A percentile compares a stretch with the other conserved stretches of the same genome.
Conservation (phyloP, 2,113 vertebrate genomes). For the Lepisosteus osseus region DNA sequence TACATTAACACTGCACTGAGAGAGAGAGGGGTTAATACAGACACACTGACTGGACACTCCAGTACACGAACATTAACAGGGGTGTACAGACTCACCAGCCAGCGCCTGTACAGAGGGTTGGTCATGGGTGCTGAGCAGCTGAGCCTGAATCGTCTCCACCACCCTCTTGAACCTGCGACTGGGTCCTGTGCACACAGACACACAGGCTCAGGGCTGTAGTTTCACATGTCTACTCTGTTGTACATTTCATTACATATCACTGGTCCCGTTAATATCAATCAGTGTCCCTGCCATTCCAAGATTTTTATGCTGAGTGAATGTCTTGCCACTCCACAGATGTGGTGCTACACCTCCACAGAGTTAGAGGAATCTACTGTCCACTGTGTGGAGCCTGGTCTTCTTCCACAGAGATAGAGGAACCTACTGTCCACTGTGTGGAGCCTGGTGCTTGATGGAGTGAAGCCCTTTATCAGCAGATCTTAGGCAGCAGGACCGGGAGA, state of each 20-base stretch:
- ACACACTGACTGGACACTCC: neutral
- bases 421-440: no score
- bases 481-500: no score
- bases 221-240: neutral
- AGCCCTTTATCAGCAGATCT: no score
- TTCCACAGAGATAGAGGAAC: no score
- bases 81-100: slow-evolving; percentile 64
- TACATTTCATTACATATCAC: neutral
- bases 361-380: neutral
- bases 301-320: no score
- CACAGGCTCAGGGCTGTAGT: neutral
- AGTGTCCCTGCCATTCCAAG: neutral
- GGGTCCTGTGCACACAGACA: slow-evolving; percentile 64
- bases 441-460: no score
- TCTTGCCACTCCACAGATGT: no score
- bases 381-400: no score
- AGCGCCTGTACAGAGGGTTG: slow-evolving; percentile 83
- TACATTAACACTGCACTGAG: neutral
- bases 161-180: slow-evolving; percentile 89
- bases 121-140: slow-evolving; percentile 86
- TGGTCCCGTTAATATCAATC: neutral
- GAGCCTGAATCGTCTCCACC: slow-evolving; percentile 90
- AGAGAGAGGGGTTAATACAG: neutral
- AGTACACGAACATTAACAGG: neutral
- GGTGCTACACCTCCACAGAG: neutral